A percentile compares a stretch with the other conserved stretches of the same genome.
phyloP scores from a whole-genome alignment of 2,113 vertebrate species.

The Falcunculus frontatus region DNA sequence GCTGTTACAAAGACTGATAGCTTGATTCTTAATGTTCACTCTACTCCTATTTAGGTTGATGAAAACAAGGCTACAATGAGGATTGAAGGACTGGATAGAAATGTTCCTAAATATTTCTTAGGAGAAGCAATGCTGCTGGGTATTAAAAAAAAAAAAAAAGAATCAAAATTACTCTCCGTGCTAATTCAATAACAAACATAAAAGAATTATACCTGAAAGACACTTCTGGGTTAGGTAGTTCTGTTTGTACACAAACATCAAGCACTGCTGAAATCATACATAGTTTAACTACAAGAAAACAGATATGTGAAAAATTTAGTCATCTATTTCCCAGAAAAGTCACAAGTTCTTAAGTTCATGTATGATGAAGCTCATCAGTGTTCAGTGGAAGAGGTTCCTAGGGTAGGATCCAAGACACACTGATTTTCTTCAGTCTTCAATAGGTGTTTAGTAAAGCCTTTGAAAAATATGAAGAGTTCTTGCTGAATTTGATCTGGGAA shows the following conservation, averaged over 20 bases:
- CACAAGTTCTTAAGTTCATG: fast-evolving
- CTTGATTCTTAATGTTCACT: neutral
- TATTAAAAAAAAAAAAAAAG: neutral
- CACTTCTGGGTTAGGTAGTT: neutral
- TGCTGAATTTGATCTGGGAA: neutral
- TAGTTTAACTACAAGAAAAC: neutral
- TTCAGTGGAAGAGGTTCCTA: neutral
- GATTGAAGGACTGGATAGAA: neutral
- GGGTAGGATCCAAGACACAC: neutral
- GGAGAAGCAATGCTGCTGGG: neutral
- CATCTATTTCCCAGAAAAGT: neutral
- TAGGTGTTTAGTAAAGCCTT: neutral
- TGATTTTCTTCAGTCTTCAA: neutral
- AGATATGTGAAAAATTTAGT: neutral
- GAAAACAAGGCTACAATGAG: neutral
- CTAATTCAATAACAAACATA: neutral
- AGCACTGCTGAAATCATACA: neutral
- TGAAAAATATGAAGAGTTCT: neutral
- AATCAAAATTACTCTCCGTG: neutral
- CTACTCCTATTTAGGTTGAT: neutral
- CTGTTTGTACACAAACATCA: neutral
- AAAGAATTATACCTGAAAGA: neutral
- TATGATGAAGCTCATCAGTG: neutral
- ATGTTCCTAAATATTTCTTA: neutral
- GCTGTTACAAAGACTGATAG: neutral